phyloP scores from a whole-genome alignment of 2,797 vertebrate genomes.

The Glossophaga mutica region DNA sequence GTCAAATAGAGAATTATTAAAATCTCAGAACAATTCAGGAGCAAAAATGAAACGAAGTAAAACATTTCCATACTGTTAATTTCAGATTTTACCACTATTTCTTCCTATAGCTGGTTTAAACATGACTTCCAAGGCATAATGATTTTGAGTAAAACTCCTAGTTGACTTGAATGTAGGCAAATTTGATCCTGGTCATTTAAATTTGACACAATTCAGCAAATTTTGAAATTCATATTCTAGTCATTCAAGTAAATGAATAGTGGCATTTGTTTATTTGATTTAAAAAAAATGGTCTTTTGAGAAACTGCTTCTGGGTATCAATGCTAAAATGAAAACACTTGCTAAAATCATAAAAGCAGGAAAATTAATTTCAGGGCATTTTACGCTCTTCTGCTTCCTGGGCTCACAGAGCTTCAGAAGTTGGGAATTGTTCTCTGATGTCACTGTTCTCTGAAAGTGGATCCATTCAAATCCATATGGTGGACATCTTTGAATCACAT shows the following conservation, averaged over 20 bases:
- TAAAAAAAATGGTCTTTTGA: not conserved
- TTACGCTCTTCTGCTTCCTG: constrained; percentile 52
- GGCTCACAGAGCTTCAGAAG: constrained; percentile 69
- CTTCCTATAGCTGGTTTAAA: constrained; percentile 23
- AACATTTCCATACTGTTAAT: not conserved
- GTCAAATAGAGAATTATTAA: constrained; percentile 22
- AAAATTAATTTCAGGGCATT: constrained; percentile 72
- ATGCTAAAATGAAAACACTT: constrained; percentile 61
- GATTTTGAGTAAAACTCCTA: constrained; percentile 15
- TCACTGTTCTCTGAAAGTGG: constrained; percentile 70
- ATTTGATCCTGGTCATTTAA: constrained; percentile 47
- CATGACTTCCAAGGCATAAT: constrained; percentile 25
- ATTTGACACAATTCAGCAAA: constrained; percentile 41
- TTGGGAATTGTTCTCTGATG: constrained; percentile 70
- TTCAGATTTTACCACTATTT: constrained; percentile 22
- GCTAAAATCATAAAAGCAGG: constrained; percentile 60
- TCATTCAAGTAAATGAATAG: constrained; percentile 55
- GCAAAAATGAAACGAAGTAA: not conserved
- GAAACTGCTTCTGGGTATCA: constrained; percentile 65
- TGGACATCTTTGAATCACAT: constrained; percentile 70
- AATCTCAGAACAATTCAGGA: constrained; percentile 7
- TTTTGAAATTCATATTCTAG: constrained; percentile 54
- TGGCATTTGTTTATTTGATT: constrained; percentile 67
- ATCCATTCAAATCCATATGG: constrained; percentile 67
- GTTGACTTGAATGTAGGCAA: constrained; percentile 2